phyloP scores from a whole-genome alignment of 37 sponge, comb jelly and placozoan genomes.

The Spongilla lacustris region DNA sequence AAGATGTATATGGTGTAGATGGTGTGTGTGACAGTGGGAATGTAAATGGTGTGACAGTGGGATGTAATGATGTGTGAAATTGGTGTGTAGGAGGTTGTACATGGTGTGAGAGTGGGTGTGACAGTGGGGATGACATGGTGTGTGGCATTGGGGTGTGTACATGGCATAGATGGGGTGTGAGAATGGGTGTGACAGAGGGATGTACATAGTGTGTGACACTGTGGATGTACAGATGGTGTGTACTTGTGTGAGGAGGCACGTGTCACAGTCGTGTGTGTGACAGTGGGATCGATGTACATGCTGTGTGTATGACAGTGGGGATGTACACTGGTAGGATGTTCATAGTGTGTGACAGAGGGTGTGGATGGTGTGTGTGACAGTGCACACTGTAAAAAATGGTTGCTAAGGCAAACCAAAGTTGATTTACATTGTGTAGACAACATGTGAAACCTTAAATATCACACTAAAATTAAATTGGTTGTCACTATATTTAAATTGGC shows the following conservation, averaged over 20 bases:
- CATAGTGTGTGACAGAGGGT: too few species aligned
- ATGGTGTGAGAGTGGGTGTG: background rate
- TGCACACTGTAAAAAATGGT: slow-evolving; percentile 1
- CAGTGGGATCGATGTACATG: slow-evolving; percentile 1
- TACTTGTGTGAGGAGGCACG: background rate
- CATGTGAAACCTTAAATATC: background rate
- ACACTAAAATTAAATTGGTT: background rate
- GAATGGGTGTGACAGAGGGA: background rate
- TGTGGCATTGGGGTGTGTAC: background rate
- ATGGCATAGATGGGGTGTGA: background rate
- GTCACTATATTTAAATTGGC: background rate
- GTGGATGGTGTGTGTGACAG: background rate
- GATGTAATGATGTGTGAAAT: slow-evolving; percentile 1
- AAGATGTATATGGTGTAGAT: background rate
- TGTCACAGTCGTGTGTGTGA: slow-evolving; percentile 1
- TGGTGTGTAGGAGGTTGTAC: slow-evolving; percentile 1
- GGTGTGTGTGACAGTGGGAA: background rate
- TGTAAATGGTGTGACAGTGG: slow-evolving; percentile 1
- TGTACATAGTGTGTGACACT: slow-evolving; percentile 1
- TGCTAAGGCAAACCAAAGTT: slow-evolving; percentile 1
- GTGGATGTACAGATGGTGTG: background rate
- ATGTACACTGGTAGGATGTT: background rate
- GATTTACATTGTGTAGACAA: background rate
- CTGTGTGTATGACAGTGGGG: background rate
- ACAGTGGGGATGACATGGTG: background rate